Evolutionary conservation across 2,113 vertebrate genomes (phyloP).

Genomic region (Mirza zaza): DNA sequence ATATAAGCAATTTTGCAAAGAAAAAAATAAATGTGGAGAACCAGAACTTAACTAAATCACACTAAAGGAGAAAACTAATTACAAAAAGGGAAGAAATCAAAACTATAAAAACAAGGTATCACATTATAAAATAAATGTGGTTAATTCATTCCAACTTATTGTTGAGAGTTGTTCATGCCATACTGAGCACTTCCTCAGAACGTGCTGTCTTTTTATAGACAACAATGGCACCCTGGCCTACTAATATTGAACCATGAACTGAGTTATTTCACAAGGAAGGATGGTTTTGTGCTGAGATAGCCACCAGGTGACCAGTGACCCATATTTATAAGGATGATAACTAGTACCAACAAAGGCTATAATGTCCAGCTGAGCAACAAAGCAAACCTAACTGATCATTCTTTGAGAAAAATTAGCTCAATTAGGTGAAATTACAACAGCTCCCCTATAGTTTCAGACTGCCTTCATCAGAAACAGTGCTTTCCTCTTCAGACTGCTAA

Average conservation of each 20-base stretch:
- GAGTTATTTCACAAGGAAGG: neutral
- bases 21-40: neutral
- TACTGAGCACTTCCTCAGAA: neutral
- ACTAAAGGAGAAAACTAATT: neutral
- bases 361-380: neutral
- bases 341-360: neutral
- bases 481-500: neutral
- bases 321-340: slow-evolving; percentile 1
- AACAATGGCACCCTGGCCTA: neutral
- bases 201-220: neutral
- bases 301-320: neutral
- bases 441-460: neutral
- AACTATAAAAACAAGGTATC: neutral
- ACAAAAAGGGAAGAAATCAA: neutral
- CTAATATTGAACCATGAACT: neutral
- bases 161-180: neutral
- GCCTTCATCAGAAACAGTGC: neutral
- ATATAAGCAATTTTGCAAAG: neutral
- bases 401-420: neutral
- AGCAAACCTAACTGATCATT: slow-evolving; percentile 26
- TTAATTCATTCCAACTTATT: neutral
- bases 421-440: slow-evolving; percentile 30
- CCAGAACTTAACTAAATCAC: neutral
- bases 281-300: neutral
- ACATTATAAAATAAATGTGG: neutral